These are phyloP conservation scores for Caiman crocodilus DNA, from an alignment of 2,797 vertebrate species.

Conservation along the genomic window DNA sequence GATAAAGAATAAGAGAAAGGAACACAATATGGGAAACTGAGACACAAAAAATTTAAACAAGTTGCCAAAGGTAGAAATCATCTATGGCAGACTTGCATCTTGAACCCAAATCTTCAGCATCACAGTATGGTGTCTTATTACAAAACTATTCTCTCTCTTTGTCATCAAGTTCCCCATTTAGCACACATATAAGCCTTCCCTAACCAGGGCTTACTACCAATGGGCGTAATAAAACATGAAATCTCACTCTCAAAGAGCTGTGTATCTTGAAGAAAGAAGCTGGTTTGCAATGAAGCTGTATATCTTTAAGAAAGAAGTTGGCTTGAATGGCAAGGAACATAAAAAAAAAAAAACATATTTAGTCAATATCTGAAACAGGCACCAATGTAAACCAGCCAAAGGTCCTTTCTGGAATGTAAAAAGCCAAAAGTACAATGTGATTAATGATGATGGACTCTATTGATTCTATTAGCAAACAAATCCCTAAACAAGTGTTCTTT, in stretches of 20 bases:
- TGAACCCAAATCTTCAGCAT: background rate
- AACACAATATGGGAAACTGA: background rate
- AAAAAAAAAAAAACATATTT: background rate
- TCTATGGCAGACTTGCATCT: background rate
- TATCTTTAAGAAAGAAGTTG: no score
- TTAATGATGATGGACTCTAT: constrained; percentile 36
- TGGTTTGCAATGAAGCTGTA: background rate
- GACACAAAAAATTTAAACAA: background rate
- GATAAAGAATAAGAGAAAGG: background rate
- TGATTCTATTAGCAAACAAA: constrained; percentile 52
- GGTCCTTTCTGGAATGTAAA: background rate
- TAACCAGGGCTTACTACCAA: background rate
- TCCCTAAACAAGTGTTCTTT: constrained; percentile 45
- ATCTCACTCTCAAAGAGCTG: background rate
- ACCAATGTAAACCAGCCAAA: background rate
- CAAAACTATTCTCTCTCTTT: background rate
- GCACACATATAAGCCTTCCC: background rate
- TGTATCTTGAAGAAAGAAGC: background rate
- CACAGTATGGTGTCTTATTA: background rate
- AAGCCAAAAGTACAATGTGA: constrained; percentile 35
- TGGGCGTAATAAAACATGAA: background rate
- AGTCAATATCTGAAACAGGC: constrained; percentile 16
- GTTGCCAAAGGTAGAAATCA: background rate
- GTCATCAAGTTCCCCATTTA: background rate
- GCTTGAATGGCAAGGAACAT: background rate